phyloP scores from a whole-genome alignment of 2,888 invertebrate species.

The Acanthosepion pharaonis region DNA sequence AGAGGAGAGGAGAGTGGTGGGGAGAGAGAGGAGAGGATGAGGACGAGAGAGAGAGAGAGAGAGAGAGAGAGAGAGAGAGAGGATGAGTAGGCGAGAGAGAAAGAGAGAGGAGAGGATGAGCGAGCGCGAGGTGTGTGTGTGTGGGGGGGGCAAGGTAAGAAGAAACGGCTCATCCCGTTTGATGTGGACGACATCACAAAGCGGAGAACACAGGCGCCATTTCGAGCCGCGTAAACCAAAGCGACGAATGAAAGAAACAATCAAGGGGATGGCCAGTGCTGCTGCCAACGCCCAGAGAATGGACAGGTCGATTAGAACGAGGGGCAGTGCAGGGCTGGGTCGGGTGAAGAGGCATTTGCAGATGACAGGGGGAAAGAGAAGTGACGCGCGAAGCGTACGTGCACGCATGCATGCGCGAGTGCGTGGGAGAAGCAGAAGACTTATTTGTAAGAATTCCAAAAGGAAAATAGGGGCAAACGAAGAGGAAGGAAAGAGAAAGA shows the following conservation, averaged over 20 bases:
- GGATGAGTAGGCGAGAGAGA: not conserved
- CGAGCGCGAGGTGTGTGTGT: accelerated
- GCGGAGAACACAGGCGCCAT: not conserved
- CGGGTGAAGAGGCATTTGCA: too few species aligned
- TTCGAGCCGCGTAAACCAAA: not conserved
- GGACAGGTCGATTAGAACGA: not conserved
- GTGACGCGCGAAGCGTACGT: not conserved
- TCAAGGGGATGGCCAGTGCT: not conserved
- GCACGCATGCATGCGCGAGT: not conserved
- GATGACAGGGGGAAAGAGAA: not conserved
- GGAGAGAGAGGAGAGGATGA: not conserved
- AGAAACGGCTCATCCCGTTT: not conserved
- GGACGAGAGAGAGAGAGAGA: not conserved
- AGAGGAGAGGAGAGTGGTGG: not conserved
- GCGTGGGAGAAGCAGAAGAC: not conserved
- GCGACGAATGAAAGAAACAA: not conserved
- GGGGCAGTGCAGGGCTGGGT: too few species aligned
- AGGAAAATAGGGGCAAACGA: not conserved
- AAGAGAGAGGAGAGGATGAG: not conserved
- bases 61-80: not conserved
- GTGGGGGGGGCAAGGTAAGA: not conserved
- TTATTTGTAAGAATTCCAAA: not conserved
- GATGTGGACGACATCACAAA: not conserved
- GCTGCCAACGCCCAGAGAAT: not conserved
- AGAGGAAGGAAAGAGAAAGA: not conserved